Evolutionary conservation across 2,113 vertebrate genomes (phyloP).

Genomic region (Anolis sagrei): DNA sequence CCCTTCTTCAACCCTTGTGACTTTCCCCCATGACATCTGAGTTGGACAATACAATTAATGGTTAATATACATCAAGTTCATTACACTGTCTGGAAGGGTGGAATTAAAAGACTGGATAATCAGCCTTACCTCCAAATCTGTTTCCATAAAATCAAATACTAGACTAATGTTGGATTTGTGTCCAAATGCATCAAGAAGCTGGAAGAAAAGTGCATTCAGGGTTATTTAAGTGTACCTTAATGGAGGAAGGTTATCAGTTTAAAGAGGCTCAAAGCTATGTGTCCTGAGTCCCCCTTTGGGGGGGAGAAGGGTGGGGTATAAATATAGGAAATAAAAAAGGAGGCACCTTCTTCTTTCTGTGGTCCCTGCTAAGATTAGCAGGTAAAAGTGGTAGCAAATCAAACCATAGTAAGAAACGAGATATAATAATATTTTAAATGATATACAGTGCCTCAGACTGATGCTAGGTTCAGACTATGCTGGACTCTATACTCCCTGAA

Average conservation of each 20-base stretch:
- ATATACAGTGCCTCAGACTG: background rate
- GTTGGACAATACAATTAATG: background rate
- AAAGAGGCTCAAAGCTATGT: background rate
- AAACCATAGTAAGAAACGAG: background rate
- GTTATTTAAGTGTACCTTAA: constrained; percentile 17
- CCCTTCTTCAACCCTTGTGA: background rate
- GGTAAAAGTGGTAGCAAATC: too few species aligned
- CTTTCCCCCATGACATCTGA: background rate
- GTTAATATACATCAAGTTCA: background rate
- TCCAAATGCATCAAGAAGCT: constrained; percentile 98
- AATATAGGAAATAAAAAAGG: too few species aligned
- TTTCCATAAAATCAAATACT: constrained; percentile 99
- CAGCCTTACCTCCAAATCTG: constrained; percentile 92
- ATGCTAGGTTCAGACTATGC: background rate
- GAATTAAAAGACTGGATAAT: background rate
- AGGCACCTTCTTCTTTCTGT: background rate
- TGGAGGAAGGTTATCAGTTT: background rate
- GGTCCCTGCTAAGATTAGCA: background rate
- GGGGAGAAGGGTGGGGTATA: too few species aligned
- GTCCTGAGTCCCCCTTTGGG: background rate
- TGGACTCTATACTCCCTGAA: background rate
- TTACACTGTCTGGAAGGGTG: too few species aligned
- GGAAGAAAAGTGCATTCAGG: constrained; percentile 48
- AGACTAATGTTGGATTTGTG: constrained; percentile 99
- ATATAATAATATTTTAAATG: background rate